Percentiles rank a stretch among this genome's conserved stretches.
These are phyloP conservation scores for Botia almorhae DNA, from an alignment of 2,797 vertebrate species.

Conservation along the genomic window DNA sequence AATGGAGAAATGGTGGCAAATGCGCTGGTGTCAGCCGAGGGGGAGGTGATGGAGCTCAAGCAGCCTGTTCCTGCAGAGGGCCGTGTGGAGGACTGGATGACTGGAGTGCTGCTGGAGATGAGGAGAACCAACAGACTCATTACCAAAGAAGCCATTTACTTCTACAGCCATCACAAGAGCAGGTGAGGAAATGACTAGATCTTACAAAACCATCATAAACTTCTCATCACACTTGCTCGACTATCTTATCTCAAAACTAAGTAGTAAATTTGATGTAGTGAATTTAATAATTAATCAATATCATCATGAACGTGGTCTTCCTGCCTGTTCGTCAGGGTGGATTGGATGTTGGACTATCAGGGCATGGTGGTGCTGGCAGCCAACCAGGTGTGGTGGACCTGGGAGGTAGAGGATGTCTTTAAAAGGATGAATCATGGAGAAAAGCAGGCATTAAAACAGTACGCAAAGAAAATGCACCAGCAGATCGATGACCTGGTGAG, in stretches of 20 bases:
- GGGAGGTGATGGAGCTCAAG: slow-evolving; percentile 89
- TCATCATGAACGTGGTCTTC: slow-evolving; percentile 14
- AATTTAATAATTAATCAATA: background rate
- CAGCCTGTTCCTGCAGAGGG: slow-evolving; percentile 82
- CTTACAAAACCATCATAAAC: background rate
- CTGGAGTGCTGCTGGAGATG: slow-evolving; percentile 87
- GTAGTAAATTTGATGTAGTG: background rate
- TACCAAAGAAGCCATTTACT: slow-evolving; percentile 94
- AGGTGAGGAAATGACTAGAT: slow-evolving; percentile 74
- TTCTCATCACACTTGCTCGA: background rate
- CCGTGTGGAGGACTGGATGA: slow-evolving; percentile 97
- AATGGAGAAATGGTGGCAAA: slow-evolving; percentile 78
- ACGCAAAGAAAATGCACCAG: slow-evolving; percentile 87
- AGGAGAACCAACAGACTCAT: slow-evolving; percentile 88
- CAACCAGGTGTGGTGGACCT: slow-evolving; percentile 98
- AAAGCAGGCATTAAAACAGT: slow-evolving; percentile 88
- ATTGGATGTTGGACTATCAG: slow-evolving; percentile 96
- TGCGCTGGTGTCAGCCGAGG: slow-evolving; percentile 93
- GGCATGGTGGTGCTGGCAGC: slow-evolving; percentile 95
- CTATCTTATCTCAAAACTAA: too few species aligned
- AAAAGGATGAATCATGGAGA: slow-evolving; percentile 83
- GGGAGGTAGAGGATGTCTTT: slow-evolving; percentile 95
- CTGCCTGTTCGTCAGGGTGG: slow-evolving; percentile 77
- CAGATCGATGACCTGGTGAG: slow-evolving; percentile 92
- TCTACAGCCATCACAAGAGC: slow-evolving; percentile 85